Conservation (phyloP, 2,113 vertebrate species). For the Macquaria ambigua region DNA sequence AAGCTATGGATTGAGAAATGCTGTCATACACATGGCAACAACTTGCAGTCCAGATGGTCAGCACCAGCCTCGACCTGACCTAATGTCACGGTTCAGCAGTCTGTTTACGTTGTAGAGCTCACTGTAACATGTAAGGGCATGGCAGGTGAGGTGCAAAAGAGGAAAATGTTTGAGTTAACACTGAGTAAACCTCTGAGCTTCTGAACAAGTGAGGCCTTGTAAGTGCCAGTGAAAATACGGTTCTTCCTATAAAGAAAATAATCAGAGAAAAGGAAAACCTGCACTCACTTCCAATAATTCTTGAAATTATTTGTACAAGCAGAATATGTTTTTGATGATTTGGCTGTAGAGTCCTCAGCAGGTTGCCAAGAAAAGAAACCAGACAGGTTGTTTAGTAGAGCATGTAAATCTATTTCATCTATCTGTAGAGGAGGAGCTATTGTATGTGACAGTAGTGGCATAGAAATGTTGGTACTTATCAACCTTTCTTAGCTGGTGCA, state of each 20-base stretch:
- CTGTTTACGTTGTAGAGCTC: slow-evolving; percentile 50
- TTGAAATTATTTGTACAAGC: slow-evolving; percentile 46
- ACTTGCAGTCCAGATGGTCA: slow-evolving; percentile 27
- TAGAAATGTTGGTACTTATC: not conserved
- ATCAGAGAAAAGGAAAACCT: slow-evolving; percentile 45
- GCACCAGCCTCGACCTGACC: slow-evolving; percentile 28
- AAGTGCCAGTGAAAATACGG: slow-evolving; percentile 53
- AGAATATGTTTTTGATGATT: slow-evolving; percentile 45
- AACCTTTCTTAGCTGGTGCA: not conserved
- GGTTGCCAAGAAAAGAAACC: slow-evolving; percentile 37
- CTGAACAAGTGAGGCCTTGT: slow-evolving; percentile 59
- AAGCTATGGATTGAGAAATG: slow-evolving; percentile 27
- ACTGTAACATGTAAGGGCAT: slow-evolving; percentile 34
- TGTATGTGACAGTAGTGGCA: slow-evolving; percentile 8
- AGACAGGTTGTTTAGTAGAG: not conserved
- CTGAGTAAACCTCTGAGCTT: slow-evolving; percentile 41
- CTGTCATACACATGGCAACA: slow-evolving; percentile 25
- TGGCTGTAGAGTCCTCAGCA: slow-evolving; percentile 1
- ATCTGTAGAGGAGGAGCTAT: not conserved
- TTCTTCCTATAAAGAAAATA: slow-evolving; percentile 57
- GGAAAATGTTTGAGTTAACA: slow-evolving; percentile 44
- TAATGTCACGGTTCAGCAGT: slow-evolving; percentile 42
- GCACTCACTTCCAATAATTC: slow-evolving; percentile 43
- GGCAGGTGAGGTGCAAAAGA: slow-evolving; percentile 48
- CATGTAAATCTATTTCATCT: slow-evolving; percentile 3